A percentile compares a stretch with the other conserved stretches of the same genome.
These are phyloP conservation scores for Elysia crispata DNA, from an alignment of 2,888 invertebrate species.

Conservation along the genomic window DNA sequence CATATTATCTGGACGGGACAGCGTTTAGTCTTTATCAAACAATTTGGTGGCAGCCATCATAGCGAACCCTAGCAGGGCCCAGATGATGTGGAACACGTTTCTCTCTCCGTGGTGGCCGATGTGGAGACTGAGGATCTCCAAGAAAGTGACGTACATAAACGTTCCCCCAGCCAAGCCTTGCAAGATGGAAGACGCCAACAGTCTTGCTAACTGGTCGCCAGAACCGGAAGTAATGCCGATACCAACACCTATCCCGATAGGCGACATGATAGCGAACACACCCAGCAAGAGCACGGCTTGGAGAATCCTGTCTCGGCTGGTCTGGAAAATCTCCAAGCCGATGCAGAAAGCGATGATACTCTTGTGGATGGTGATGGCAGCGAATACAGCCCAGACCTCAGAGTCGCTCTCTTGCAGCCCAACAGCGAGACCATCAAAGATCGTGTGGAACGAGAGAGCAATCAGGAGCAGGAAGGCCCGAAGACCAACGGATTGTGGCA, in stretches of 20 bases:
- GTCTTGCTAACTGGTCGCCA: slow-evolving; percentile 41
- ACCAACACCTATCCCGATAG: slow-evolving; percentile 57
- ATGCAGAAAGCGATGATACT: slow-evolving; percentile 80
- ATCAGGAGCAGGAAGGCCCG: slow-evolving; percentile 78
- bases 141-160: slow-evolving; percentile 94
- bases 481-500: slow-evolving; percentile 29
- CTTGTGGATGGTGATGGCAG: slow-evolving; percentile 80
- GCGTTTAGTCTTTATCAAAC: slow-evolving; percentile 50
- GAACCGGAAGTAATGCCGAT: slow-evolving; percentile 52
- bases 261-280: slow-evolving; percentile 55
- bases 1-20: no score
- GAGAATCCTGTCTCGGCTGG: slow-evolving; percentile 26
- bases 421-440: slow-evolving; percentile 81
- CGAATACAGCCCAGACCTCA: slow-evolving; percentile 68
- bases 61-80: slow-evolving; percentile 61
- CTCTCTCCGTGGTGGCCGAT: slow-evolving; percentile 43
- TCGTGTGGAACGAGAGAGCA: slow-evolving; percentile 80
- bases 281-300: slow-evolving; percentile 47
- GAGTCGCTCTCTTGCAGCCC: slow-evolving; percentile 75
- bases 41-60: slow-evolving; percentile 59
- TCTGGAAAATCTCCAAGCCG: slow-evolving; percentile 78
- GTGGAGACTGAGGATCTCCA: slow-evolving; percentile 90
- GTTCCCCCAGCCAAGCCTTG: slow-evolving; percentile 95
- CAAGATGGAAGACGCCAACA: slow-evolving; percentile 72
- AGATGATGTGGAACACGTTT: slow-evolving; percentile 69